phyloP scores from a whole-genome alignment of 2,113 vertebrate genomes.

The Choloepus hoffmanni region DNA sequence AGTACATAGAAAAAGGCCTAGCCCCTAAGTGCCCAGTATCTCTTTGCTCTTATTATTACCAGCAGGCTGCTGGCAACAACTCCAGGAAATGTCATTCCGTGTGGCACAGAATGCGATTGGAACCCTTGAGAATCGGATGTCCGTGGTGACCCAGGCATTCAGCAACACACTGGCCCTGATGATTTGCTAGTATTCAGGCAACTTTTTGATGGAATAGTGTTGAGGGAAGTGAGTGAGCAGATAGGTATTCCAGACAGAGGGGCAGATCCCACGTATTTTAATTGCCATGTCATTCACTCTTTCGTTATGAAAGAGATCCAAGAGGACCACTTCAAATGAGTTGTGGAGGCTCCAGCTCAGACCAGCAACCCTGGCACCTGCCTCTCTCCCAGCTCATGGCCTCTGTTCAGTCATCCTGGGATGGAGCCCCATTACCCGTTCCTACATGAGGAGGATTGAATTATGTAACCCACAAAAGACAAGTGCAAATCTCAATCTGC shows the following conservation, averaged over 20 bases:
- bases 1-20: background rate
- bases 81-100: background rate
- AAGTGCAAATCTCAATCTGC: no score
- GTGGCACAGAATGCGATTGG: background rate
- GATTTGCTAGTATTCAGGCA: no score
- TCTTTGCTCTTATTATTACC: background rate
- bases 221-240: background rate
- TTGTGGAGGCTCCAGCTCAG: background rate
- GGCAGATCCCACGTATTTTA: background rate
- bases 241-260: background rate
- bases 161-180: background rate
- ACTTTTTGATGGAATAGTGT: background rate
- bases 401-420: background rate
- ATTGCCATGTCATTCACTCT: background rate
- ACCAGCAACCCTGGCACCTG: no score
- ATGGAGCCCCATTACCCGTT: background rate
- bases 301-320: background rate
- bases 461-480: no score
- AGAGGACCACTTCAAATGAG: background rate
- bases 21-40: background rate
- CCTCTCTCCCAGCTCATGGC: background rate
- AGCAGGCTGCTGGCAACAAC: background rate
- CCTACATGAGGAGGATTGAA: background rate
- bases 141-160: background rate
- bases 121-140: background rate